Conservation (phyloP, 2,888 invertebrate species). For the Ophion ellenae region DNA sequence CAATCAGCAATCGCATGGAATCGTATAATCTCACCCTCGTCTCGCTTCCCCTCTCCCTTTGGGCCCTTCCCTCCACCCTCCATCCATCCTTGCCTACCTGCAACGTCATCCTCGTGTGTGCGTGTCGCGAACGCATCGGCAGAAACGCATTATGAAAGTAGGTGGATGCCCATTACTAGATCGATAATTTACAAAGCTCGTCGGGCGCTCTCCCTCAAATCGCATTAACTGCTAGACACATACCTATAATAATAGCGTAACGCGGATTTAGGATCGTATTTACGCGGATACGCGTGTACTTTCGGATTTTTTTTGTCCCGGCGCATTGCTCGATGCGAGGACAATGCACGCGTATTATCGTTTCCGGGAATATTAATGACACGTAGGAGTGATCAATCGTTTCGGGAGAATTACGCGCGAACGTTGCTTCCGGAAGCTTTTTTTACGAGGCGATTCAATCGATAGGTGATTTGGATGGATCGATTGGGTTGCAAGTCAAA, state of each 20-base stretch:
- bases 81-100: neutral
- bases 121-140: constrained; percentile 1
- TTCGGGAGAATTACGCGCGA: no score
- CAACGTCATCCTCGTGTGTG: constrained; percentile 9
- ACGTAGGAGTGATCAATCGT: no score
- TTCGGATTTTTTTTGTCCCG: neutral
- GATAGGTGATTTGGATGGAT: no score
- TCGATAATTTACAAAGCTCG: constrained; percentile 61
- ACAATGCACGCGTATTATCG: no score
- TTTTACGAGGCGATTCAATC: no score
- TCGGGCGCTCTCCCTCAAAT: constrained; percentile 13
- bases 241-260: neutral
- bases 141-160: constrained; percentile 58
- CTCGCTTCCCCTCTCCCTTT: neutral
- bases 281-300: neutral
- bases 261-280: neutral
- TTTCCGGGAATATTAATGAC: no score
- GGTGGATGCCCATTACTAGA: constrained; percentile 55
- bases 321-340: no score
- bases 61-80: neutral
- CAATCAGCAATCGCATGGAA: constrained; percentile 62
- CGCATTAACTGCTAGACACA: constrained; percentile 9
- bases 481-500: no score
- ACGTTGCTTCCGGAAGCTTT: no score
- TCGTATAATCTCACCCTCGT: constrained; percentile 55